Base-by-base conservation (phyloP, 2,113 vertebrate species). In the Circaetus gallicus region DNA sequence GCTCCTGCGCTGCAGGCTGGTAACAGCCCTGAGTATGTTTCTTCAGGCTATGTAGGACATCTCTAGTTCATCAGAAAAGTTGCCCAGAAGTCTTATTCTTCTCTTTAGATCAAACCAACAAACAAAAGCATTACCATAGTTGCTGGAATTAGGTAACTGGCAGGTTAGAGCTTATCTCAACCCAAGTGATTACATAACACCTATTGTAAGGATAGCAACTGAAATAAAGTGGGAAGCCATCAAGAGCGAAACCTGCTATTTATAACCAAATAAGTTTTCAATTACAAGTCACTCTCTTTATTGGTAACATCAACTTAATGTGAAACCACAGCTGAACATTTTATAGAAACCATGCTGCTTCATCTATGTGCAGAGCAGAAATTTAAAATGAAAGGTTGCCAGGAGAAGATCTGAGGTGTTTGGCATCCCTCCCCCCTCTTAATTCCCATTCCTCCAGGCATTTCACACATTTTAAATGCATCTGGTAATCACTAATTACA, bases 401-500 rank as follows among this genome's bases (percentile, higher is more conserved):
- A 96, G 69, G 72, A 86, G 84, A 97, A 79, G 83, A 88, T 71
- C 85, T 92, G 63, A 95, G 86, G 85, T 82, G 59, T 90, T 89
- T 80, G 82, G 32, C 47, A 77, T 45, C 52, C 22, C 93, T 42
- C 63, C 32, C 66, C n/a, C 63, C 42, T 47, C 40, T n/a, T 40
- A 89, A 96, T 94, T 92, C 83, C 79, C 79, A 43, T 82, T 94
- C 49, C 93, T 91, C 28, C 86, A 95, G 86, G 82, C 88, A 93
- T 69, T 97, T 96, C 93, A 83, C 95, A 97, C 95, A 16, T 96
- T 96, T 93, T 76, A 93, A 89, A 85, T 77, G 40, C 90, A 94
- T 95, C 93, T 97, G 97, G 95, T 97, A 97, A 95, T 94, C 94
- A 95, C 86, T 94, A 92, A 96, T 96, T 96, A 92, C 70, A 94